Evolutionary conservation across 2,888 invertebrate species (phyloP), one percentile per base, ranked within the genome.

Genomic region (Macaria notata): DNA sequence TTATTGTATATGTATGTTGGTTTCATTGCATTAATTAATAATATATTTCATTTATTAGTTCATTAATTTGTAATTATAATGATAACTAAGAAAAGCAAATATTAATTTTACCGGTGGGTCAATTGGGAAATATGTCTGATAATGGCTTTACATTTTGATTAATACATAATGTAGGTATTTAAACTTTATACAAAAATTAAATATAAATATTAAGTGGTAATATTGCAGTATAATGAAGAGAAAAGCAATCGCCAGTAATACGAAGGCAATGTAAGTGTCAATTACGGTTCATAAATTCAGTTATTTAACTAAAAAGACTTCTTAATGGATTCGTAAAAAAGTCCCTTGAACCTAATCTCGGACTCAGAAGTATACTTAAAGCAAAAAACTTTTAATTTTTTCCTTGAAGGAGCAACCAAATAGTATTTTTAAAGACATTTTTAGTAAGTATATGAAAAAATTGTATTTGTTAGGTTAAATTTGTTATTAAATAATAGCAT

Each of bases 281-380:
- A 68, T 70, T 57, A 68, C 55, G 63, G 65, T 65, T 65, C 62
- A 66, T 63, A 71, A 67, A 71, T 65, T 67, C 59, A 53, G 64
- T 68, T 69, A 67, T 68, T 66, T 64, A 58, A 63, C 55, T 66
- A 61, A 62, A 62, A 67, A 60, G 53, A 56, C 49, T 56, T 61
- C 46, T 38, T 65, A 65, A 69, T 68, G 66, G 66, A 64, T 64
- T 66, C 49, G 62, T 55, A 62, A 67, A 66, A 63, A 58, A 59
- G 60, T 61, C 65, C 59, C 63, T 60, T 53, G 66, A 50, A 63
- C 57, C 65, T 67, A 66, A 71, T 73, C 65, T 65, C 54, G 46
- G 59, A 66, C 64, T 63, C 58, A 59, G 57, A 68, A 71, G 61
- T 69, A 67, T 46, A 61, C 64, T 55, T 59, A 50, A 62, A 58